Conservation (phyloP, 2,797 vertebrate species). For the Sebastes kiyomatsui region DNA sequence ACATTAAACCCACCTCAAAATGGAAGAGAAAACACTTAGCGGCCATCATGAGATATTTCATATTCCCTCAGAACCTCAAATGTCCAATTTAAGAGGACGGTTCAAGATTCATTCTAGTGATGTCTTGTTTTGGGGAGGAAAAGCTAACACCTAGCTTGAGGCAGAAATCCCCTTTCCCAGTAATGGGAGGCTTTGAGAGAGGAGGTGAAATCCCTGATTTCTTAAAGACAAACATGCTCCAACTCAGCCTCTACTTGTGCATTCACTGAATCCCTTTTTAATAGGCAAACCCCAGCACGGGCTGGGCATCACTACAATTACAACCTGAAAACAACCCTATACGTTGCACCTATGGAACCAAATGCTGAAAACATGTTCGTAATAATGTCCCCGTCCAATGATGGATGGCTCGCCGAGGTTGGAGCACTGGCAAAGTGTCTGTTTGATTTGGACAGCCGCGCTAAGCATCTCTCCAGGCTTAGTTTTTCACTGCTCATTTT, state of each 20-base stretch:
- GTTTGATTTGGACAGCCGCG: conserved; percentile 72
- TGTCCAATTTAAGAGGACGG: neutral
- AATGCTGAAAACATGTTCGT: conserved; percentile 53
- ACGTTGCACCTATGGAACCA: conserved; percentile 51
- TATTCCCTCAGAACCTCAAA: conserved; percentile 1
- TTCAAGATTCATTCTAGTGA: neutral
- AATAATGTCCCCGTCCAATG: conserved; percentile 58
- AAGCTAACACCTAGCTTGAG: neutral
- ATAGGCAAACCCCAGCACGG: conserved; percentile 11
- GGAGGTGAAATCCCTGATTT: conserved; percentile 29
- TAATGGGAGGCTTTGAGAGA: conserved; percentile 17
- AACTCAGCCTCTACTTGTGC: neutral
- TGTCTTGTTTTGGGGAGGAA: conserved; percentile 2
- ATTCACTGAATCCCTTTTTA: conserved; percentile 7
- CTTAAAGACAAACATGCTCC: conserved; percentile 12
- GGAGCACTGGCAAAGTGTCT: conserved; percentile 67
- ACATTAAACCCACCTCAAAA: neutral
- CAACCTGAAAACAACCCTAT: conserved; percentile 11
- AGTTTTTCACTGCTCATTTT: conserved; percentile 51
- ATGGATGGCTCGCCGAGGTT: conserved; percentile 61
- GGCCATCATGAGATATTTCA: conserved; percentile 13
- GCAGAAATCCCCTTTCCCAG: conserved; percentile 22
- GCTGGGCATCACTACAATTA: conserved; percentile 31
- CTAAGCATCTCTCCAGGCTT: conserved; percentile 68
- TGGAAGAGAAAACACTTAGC: neutral